Evolutionary conservation across 1,140 invertebrate species (phyloP), one percentile per base, ranked within the genome.

Genomic region (Copidosoma floridanum): DNA sequence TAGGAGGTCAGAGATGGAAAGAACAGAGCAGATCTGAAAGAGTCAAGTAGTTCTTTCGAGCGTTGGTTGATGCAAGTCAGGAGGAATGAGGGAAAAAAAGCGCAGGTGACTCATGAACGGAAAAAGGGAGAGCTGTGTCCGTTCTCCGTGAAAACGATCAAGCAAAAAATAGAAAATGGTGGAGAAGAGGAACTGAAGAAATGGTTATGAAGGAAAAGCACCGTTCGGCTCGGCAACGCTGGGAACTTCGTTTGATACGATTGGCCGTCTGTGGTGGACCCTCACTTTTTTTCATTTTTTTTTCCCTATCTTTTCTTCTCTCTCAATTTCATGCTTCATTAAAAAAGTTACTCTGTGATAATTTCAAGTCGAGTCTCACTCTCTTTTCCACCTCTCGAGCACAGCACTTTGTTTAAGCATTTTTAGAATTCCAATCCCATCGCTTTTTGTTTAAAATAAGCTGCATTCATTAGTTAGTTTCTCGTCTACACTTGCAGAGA

Each of bases 161-260:
- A 3, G 10, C 41, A 11, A 50, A 29, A 12, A 21, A 46, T 12
- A 4, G 43, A 6, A 20, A 27, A 52, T 18, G 16, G 55, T 27
- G 41, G 26, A 23, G 20, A 47, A 35, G 35, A 35, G 38, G n/a
- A n/a, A 26, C 11, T 20, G 48, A 24, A 44, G 46, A 58, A 38
- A 16, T 16, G 24, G 51, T 53, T 53, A 52, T 58, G 40, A 40
- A 20, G 35, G 43, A 16, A 35, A 47, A 44, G 52, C 50, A 18
- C 20, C 29, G 24, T 55, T 54, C 46, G 38, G 16, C 26, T 20
- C 21, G 43, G n/a, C 5, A 4, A 4, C 11, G 16, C 35, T 16
- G 29, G 47, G 50, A 57, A 67, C 63, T 67, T 57, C 46, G 56
- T 65, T 56, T 57, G 55, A 54, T 53, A 32, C 65, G 58, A 65